phyloP scores from a whole-genome alignment of 2,797 vertebrate genomes.

The Sciaenops ocellatus region DNA sequence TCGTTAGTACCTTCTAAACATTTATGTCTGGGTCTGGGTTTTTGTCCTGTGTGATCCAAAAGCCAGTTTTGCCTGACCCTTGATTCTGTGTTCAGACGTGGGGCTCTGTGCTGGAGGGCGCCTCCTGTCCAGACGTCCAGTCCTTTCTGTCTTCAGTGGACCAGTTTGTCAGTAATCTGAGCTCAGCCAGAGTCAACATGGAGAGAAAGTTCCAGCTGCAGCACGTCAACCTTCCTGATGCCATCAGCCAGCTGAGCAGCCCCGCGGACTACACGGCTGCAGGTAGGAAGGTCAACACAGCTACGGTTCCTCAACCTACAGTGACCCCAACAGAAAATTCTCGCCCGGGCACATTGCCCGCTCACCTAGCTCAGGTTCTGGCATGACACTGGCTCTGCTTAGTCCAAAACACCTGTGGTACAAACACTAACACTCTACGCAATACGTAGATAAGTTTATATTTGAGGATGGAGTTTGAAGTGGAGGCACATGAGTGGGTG shows the following conservation, averaged over 20 bases:
- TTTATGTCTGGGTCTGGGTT: too few relatives aligned
- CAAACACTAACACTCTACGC: too few relatives aligned
- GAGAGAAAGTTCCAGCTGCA: conserved; percentile 85
- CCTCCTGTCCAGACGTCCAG: conserved; percentile 79
- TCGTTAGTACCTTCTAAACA: too few relatives aligned
- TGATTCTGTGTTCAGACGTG: conserved; percentile 75
- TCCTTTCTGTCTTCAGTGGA: conserved; percentile 85
- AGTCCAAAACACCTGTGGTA: too few relatives aligned
- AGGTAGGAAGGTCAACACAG: conserved; percentile 66
- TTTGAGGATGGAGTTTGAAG: too few relatives aligned
- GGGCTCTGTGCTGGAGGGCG: conserved; percentile 82
- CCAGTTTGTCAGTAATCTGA: conserved; percentile 81
- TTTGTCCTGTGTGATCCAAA: too few relatives aligned
- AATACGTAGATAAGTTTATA: too few relatives aligned
- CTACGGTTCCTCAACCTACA: not conserved
- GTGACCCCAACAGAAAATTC: not conserved
- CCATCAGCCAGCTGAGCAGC: conserved; percentile 71
- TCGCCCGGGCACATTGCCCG: too few relatives aligned
- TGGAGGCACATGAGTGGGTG: too few relatives aligned
- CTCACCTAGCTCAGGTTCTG: too few relatives aligned
- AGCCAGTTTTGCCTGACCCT: not conserved
- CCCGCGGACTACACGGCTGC: conserved; percentile 85
- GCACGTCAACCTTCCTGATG: conserved; percentile 46
- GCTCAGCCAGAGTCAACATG: conserved; percentile 81
- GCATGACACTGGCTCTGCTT: too few relatives aligned